Conservation (phyloP, 2,113 vertebrate genomes). For the Helogale parvula region DNA sequence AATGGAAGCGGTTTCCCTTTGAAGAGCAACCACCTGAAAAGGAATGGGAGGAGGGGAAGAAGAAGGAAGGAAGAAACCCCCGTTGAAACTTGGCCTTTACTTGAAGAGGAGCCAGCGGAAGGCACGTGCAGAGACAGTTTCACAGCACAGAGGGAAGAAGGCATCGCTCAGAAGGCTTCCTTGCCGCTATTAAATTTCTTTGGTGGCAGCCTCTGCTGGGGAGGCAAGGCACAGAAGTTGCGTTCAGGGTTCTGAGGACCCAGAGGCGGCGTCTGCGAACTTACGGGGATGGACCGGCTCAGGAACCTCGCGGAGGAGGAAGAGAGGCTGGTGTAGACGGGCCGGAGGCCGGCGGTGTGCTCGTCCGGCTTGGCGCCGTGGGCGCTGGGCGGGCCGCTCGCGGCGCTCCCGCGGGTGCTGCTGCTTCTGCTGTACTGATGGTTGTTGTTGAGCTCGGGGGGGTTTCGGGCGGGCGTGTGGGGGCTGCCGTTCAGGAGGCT, state of each 20-base stretch:
- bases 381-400: slow-evolving; percentile 77
- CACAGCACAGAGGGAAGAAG: slow-evolving; percentile 36
- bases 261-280: slow-evolving; percentile 82
- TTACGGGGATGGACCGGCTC: slow-evolving; percentile 96
- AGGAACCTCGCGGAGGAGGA: slow-evolving; percentile 90
- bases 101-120: slow-evolving; percentile 70
- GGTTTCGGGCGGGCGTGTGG: slow-evolving; percentile 83
- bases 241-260: slow-evolving; percentile 67
- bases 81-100: slow-evolving; percentile 71
- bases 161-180: slow-evolving; percentile 65
- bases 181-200: slow-evolving; percentile 58
- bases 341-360: slow-evolving; percentile 78
- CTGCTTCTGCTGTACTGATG: slow-evolving; percentile 85
- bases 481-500: slow-evolving; percentile 83
- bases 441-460: slow-evolving; percentile 94
- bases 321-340: slow-evolving; percentile 86
- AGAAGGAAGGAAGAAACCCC: slow-evolving; percentile 41
- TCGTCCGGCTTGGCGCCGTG: slow-evolving; percentile 80
- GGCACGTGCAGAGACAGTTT: slow-evolving; percentile 30
- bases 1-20: neutral
- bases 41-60: neutral
- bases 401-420: slow-evolving; percentile 78
- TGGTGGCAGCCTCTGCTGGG: slow-evolving; percentile 66
- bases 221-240: slow-evolving; percentile 67
- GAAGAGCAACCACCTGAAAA: neutral